These are phyloP conservation scores for Thalpophila matura DNA, from an alignment of 2,888 invertebrate species.

Conservation along the genomic window DNA sequence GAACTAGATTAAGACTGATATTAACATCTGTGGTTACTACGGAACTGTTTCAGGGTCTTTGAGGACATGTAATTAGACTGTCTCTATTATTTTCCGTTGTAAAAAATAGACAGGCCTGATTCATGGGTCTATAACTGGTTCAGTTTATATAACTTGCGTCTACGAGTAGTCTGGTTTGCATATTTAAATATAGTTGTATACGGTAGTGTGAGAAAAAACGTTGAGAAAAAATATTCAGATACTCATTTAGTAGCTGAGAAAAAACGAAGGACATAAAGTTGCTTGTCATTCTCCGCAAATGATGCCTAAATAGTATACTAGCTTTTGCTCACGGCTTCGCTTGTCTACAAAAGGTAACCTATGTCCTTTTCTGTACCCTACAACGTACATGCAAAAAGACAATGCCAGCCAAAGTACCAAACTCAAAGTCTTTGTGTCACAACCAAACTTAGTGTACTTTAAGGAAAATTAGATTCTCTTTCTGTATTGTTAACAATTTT, in stretches of 20 bases:
- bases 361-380: no score
- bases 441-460: no score
- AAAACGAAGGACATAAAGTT: conserved; percentile 22
- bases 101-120: conserved; percentile 66
- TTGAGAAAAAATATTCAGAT: conserved; percentile 32
- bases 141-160: conserved; percentile 55
- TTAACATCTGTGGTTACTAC: conserved; percentile 58
- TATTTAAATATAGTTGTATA: conserved; percentile 61
- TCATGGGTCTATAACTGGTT: conserved; percentile 65
- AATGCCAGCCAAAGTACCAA: no score
- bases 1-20: conserved; percentile 54
- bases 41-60: conserved; percentile 51
- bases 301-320: conserved; percentile 31
- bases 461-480: no score
- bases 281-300: conserved; percentile 33
- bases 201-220: conserved; percentile 58
- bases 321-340: no score
- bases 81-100: conserved; percentile 60
- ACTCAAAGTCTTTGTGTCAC: no score
- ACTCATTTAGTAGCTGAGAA: conserved; percentile 17
- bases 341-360: no score
- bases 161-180: conserved; percentile 68
- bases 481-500: no score
- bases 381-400: no score
- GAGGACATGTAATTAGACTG: conserved; percentile 68